These are phyloP conservation scores for Agrochola macilenta DNA, from an alignment of 2,888 invertebrate species.

Conservation along the genomic window DNA sequence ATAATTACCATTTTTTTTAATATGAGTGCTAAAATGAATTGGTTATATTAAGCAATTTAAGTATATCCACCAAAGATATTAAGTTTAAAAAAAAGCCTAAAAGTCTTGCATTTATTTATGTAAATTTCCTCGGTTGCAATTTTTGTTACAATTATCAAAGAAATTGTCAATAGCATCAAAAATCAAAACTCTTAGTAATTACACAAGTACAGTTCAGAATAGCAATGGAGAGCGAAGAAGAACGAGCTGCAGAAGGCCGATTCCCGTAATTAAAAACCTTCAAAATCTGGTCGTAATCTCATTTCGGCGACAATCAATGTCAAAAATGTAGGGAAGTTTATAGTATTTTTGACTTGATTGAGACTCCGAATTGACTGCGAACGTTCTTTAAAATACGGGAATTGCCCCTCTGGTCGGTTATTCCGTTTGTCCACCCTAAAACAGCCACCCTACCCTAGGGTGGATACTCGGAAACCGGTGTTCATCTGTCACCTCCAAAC, in stretches of 20 bases:
- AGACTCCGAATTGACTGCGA: too few relatives aligned
- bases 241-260: not conserved
- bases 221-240: not conserved
- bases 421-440: too few relatives aligned
- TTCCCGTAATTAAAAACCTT: too few relatives aligned
- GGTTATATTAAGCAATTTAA: constrained; percentile 25
- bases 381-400: too few relatives aligned
- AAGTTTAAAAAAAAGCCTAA: constrained; percentile 16
- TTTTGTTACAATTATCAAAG: constrained; percentile 29
- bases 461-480: too few relatives aligned
- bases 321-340: too few relatives aligned
- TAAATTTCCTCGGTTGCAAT: not conserved
- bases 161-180: constrained; percentile 21
- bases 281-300: too few relatives aligned
- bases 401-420: too few relatives aligned
- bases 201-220: not conserved
- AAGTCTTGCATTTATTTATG: constrained; percentile 17
- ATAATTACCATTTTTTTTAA: not conserved
- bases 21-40: constrained; percentile 19
- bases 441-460: too few relatives aligned
- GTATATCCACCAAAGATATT: constrained; percentile 54
- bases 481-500: too few relatives aligned
- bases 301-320: too few relatives aligned
- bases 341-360: too few relatives aligned
- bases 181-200: not conserved